Evolutionary conservation across 2,797 vertebrate genomes (phyloP).

Genomic region (Clarias laeviceps): DNA sequence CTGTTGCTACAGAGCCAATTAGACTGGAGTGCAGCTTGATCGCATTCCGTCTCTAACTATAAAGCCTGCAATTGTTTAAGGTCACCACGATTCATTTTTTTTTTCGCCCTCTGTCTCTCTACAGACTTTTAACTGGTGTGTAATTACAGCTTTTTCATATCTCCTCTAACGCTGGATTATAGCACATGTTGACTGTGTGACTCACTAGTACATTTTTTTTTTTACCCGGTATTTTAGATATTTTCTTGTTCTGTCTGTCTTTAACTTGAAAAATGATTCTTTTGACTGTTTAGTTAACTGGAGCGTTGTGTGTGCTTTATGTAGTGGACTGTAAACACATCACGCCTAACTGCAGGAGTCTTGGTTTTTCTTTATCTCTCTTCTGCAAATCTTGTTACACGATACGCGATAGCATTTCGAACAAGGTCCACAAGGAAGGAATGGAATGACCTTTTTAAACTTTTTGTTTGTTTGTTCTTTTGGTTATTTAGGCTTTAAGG

Average conservation of each 20-base stretch:
- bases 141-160: background rate
- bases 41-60: background rate
- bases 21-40: conserved; percentile 11
- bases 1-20: conserved; percentile 9
- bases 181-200: conserved; percentile 23
- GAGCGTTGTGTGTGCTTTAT: background rate
- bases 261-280: conserved; percentile 9
- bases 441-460: background rate
- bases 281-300: background rate
- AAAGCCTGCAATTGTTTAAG: background rate
- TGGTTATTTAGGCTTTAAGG: conserved; percentile 75
- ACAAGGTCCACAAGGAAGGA: background rate
- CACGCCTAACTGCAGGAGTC: background rate
- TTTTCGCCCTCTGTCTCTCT: background rate
- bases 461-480: conserved; percentile 6
- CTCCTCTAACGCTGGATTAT: background rate
- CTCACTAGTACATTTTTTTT: conserved; percentile 4
- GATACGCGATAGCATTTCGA: background rate
- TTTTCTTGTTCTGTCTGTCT: background rate
- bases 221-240: background rate
- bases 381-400: background rate
- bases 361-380: conserved; percentile 27
- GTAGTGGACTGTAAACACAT: background rate
- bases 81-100: background rate
- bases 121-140: conserved; percentile 9